Evolutionary conservation across 2,113 vertebrate genomes (phyloP).

Genomic region (Hassar affinis): DNA sequence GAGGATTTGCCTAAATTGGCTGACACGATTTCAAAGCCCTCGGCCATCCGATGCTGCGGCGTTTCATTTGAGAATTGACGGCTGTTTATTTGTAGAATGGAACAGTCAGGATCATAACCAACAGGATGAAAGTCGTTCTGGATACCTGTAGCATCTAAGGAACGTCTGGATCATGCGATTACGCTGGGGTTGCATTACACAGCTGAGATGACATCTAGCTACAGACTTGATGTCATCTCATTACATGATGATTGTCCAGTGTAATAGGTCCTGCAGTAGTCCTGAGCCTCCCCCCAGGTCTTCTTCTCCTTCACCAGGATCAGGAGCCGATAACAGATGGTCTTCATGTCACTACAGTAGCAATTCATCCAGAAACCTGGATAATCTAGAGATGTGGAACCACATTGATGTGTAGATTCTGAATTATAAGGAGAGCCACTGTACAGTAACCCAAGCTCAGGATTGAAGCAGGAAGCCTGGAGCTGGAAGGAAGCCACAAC

Average conservation of each 20-base stretch:
- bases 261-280: too few relatives aligned
- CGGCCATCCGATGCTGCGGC: background rate
- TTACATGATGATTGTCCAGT: too few relatives aligned
- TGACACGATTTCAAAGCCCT: background rate
- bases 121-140: background rate
- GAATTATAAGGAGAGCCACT: too few relatives aligned
- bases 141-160: background rate
- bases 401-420: too few relatives aligned
- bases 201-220: background rate
- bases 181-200: background rate
- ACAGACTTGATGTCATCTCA: background rate
- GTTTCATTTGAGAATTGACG: background rate
- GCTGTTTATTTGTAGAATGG: background rate
- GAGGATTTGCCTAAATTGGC: constrained; percentile 28
- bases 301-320: too few relatives aligned
- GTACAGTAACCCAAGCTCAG: background rate
- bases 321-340: too few relatives aligned
- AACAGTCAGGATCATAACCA: background rate
- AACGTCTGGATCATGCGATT: background rate
- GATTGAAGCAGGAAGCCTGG: background rate
- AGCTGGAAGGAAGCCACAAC: background rate
- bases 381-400: too few relatives aligned
- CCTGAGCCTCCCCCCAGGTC: too few relatives aligned
- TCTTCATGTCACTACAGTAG: too few relatives aligned
- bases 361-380: too few relatives aligned